These are phyloP conservation scores for Eristalis intricaria DNA, from an alignment of 2,888 invertebrate species.

Conservation along the genomic window DNA sequence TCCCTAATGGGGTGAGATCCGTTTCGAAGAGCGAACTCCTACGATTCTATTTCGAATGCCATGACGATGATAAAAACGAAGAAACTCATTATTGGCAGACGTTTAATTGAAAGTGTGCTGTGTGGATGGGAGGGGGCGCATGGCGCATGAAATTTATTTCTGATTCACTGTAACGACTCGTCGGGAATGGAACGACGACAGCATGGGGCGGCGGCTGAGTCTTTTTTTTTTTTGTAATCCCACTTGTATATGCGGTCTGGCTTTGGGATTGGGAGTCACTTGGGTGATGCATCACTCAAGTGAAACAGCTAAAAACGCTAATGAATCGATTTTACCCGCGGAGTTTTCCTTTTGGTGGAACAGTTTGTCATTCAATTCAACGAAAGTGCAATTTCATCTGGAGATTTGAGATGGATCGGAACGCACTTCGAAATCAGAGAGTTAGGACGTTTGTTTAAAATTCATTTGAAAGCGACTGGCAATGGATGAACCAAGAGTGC, in stretches of 20 bases:
- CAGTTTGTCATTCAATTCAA: conserved; percentile 58
- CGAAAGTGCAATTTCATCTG: conserved; percentile 43
- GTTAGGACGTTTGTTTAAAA: background rate
- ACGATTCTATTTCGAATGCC: conserved; percentile 52
- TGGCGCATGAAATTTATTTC: conserved; percentile 47
- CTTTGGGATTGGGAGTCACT: conserved; percentile 9
- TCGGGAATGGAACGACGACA: background rate
- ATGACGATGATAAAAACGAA: conserved; percentile 62
- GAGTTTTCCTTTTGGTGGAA: conserved; percentile 37
- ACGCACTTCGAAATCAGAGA: background rate
- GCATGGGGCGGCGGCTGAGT: background rate
- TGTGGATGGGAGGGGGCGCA: background rate
- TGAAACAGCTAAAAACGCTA: conserved; percentile 54
- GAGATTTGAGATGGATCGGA: background rate
- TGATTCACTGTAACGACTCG: conserved; percentile 30
- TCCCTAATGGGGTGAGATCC: conserved; percentile 17
- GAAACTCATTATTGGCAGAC: conserved; percentile 68
- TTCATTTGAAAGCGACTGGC: background rate
- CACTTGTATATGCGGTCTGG: background rate
- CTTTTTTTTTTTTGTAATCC: background rate
- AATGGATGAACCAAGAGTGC: background rate
- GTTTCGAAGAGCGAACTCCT: conserved; percentile 4
- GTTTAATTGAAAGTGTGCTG: conserved; percentile 64
- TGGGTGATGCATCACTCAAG: conserved; percentile 50
- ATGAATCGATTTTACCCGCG: conserved; percentile 60